phyloP scores from a whole-genome alignment of 2,113 vertebrate genomes.

The Marcusenius ussheri region DNA sequence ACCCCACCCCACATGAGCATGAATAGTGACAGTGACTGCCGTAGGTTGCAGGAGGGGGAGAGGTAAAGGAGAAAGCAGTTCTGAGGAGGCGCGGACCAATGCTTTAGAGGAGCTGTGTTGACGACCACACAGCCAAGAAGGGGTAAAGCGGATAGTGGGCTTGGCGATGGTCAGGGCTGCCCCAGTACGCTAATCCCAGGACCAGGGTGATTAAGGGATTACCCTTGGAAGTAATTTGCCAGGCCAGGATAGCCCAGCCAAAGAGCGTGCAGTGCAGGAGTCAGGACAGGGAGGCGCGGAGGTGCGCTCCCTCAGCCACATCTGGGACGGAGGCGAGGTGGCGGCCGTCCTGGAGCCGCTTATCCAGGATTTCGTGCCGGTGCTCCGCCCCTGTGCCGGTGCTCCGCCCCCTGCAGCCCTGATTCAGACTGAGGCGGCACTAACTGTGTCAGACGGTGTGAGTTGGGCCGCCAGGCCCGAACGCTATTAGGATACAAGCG shows the following conservation, averaged over 20 bases:
- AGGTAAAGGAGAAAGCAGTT: neutral
- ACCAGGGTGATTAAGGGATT: slow-evolving; percentile 62
- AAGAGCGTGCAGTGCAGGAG: slow-evolving; percentile 9
- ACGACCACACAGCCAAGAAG: neutral
- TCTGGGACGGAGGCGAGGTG: slow-evolving; percentile 1
- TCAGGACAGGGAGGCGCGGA: neutral
- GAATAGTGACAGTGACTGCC: neutral
- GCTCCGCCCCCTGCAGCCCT: neutral
- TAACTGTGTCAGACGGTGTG: slow-evolving; percentile 14
- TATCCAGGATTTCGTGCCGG: neutral
- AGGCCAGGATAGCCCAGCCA: slow-evolving; percentile 39
- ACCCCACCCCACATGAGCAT: neutral
- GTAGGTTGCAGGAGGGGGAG: neutral
- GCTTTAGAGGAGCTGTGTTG: neutral
- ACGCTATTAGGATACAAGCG: slow-evolving; percentile 26
- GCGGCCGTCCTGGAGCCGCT: neutral
- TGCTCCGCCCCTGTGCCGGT: neutral
- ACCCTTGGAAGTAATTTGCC: slow-evolving; percentile 52
- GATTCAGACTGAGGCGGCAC: neutral
- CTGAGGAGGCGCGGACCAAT: neutral
- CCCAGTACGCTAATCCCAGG: slow-evolving; percentile 50
- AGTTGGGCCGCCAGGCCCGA: neutral
- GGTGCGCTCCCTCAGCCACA: neutral
- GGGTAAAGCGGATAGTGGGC: neutral
- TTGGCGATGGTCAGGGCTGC: slow-evolving; percentile 33